Conservation (phyloP, 2,113 vertebrate species). For the Martes martes region DNA sequence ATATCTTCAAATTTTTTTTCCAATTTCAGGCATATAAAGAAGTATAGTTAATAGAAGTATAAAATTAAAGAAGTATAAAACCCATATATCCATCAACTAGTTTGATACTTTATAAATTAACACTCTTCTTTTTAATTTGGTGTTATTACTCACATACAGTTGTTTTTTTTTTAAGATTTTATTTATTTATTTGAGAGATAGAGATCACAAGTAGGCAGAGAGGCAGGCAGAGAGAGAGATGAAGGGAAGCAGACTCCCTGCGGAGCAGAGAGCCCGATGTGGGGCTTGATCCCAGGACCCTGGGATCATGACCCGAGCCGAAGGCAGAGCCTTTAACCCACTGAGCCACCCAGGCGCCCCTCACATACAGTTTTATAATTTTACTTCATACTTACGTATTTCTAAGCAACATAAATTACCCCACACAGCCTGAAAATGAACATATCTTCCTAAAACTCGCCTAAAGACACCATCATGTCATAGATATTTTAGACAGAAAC, state of each 20-base stretch:
- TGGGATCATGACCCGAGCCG: too few relatives aligned
- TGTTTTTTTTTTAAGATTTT: too few relatives aligned
- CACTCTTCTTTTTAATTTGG: neutral
- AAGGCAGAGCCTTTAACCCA: too few relatives aligned
- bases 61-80: neutral
- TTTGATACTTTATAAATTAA: neutral
- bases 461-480: neutral
- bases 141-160: neutral
- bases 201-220: too few relatives aligned
- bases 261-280: too few relatives aligned
- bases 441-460: neutral
- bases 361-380: neutral
- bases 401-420: neutral
- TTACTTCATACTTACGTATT: neutral
- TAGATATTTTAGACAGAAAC: neutral
- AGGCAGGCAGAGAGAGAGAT: too few relatives aligned
- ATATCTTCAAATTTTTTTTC: neutral
- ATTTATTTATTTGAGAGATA: too few relatives aligned
- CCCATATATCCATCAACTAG: neutral
- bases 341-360: too few relatives aligned
- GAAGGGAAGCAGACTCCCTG: too few relatives aligned
- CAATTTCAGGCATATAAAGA: neutral
- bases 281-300: too few relatives aligned
- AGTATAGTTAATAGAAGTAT: neutral
- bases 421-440: neutral